Evolutionary conservation across 2,113 vertebrate genomes (phyloP).

Genomic region (Mobula hypostoma): DNA sequence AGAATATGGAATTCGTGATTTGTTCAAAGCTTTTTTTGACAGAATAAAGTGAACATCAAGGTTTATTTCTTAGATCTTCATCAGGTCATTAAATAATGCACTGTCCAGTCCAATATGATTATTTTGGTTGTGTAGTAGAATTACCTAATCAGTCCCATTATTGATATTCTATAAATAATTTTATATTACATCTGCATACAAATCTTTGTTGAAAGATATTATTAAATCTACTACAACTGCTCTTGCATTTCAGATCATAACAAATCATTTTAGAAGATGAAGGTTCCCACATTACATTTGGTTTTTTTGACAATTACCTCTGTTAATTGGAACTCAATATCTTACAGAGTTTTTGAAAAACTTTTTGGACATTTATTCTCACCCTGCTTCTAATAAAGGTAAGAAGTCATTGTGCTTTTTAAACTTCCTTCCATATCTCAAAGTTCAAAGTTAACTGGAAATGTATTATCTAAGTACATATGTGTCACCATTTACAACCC

Average conservation of each 20-base stretch:
- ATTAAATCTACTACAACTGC: background rate
- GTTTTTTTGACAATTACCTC: background rate
- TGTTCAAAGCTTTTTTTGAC: slow-evolving; percentile 4
- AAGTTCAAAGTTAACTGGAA: too few species aligned
- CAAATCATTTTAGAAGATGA: background rate
- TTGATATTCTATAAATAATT: background rate
- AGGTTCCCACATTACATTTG: background rate
- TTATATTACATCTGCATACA: background rate
- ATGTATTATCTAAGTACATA: too few species aligned
- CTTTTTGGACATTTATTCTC: too few species aligned
- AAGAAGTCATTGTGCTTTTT: too few species aligned
- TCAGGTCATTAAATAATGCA: background rate
- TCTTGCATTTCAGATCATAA: background rate
- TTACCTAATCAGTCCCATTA: background rate
- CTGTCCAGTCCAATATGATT: background rate
- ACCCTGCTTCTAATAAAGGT: too few species aligned
- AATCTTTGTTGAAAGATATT: background rate
- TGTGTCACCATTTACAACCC: too few species aligned
- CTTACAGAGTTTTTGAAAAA: too few species aligned
- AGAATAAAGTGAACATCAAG: background rate
- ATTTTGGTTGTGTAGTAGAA: background rate
- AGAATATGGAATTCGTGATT: background rate
- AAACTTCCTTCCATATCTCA: too few species aligned
- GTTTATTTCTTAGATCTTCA: background rate
- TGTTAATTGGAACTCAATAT: too few species aligned